Evolutionary conservation across 2,888 invertebrate species (phyloP), one percentile per base, ranked within the genome.

Genomic region (Lepetodrilus schrolli): DNA sequence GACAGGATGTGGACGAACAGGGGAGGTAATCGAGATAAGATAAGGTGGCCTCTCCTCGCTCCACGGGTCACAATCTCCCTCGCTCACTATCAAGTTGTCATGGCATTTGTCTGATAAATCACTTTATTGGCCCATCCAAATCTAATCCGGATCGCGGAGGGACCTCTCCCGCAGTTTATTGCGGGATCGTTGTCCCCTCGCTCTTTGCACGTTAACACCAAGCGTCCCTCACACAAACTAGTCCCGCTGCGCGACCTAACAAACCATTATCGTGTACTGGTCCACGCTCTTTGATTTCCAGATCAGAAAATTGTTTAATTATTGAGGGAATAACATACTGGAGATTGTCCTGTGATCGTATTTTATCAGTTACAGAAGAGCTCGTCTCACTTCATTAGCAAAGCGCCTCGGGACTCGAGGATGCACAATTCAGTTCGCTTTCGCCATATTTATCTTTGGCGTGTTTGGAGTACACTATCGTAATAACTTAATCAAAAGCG

Each of bases 21-120:
- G 58, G 58, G 58, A 58, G 58, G 58, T 30, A 58, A 58, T 58
- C 58, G 58, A 58, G 58, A 58, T 58, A 58, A 58, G 58, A 58
- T 58, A 58, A 58, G 13, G 17, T 30, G 26, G 10, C 58, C n/a
- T 58, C 26, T 30, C n/a, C 58, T 5, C 58, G 34, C 58, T 17
- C 17, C 58, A 30, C 34, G 58, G 34, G 26, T 58, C 30, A 43
- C 58, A 58, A 30, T 58, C 17, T 58, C 30, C 58, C 34, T 26
- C 26, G 26, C 34, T 58, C 58, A 30, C 58, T 58, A 58, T 58
- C 58, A 21, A 58, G 58, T 58, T 58, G 58, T 58, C 58, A 58
- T 58, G 58, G 58, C n/a, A 34, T 58, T 58, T 58, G 58, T 30
- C 58, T 58, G 58, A 58, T 58, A 58, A 58, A 58, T 58, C 58